Evolutionary conservation across 1,140 invertebrate genomes (phyloP), one percentile per base, ranked within the genome.

Genomic region (Heliothis virescens): DNA sequence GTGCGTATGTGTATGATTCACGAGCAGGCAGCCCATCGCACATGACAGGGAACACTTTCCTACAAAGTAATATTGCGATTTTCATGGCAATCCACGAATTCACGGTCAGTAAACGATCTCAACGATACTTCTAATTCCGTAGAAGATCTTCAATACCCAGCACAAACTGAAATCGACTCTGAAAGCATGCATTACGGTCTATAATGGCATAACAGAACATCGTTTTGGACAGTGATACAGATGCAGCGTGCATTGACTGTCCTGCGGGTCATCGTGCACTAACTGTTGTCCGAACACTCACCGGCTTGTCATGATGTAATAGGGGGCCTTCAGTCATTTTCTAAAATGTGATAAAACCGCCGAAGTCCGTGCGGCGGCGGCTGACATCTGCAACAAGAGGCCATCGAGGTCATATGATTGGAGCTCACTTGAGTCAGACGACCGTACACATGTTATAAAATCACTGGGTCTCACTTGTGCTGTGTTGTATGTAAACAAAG

Each of bases 331-430:
- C 92, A 94, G 92, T 94, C 92, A 94, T 94, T 94, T 92, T 94
- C 92, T 87, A 94, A 89, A 85, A 92, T 94, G 86, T 94, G 91
- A 93, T 93, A 94, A 91, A 93, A 93, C 83, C 92, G 92, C 89
- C 92, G 90, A 82, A 87, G 85, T 85, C 88, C 91, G 87, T 94
- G 91, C 90, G 91, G 90, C 87, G 92, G 92, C 84, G 90, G 92
- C 86, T 92, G 92, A 91, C 91, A 92, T 93, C 91, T 92, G 91
- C 87, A 92, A 94, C 86, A 84, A 84, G 83, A 92, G 86, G 86
- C 86, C 89, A 87, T 86, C 89, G 92, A 90, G 88, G 92, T 94
- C 91, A 94, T 90, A 83, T 83, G 85, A 86, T 85, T 71, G 72
- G 82, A 81, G 77, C 77, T 81, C 78, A 69, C 67, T 26, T 85